These are phyloP conservation scores for Bicyclus anynana DNA, from an alignment of 1,140 invertebrate species.

Conservation along the genomic window DNA sequence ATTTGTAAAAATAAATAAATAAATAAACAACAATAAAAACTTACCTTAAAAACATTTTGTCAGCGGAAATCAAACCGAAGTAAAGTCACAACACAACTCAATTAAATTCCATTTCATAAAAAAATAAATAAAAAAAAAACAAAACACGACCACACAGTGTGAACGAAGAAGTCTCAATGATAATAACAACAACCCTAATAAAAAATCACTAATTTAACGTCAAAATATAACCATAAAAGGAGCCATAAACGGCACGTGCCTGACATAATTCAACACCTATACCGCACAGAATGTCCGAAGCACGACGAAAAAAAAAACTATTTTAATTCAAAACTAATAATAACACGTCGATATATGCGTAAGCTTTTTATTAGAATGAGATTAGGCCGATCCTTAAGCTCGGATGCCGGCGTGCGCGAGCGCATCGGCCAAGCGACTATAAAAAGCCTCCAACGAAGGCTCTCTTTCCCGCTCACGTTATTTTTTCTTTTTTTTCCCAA, in stretches of 20 bases:
- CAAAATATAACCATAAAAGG: conserved; percentile 65
- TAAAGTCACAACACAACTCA: conserved; percentile 42
- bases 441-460: conserved; percentile 62
- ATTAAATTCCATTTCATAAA: conserved; percentile 39
- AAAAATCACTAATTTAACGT: conserved; percentile 62
- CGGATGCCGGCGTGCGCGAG: conserved; percentile 68
- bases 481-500: conserved; percentile 60
- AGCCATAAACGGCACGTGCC: conserved; percentile 65
- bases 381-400: conserved; percentile 69
- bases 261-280: conserved; percentile 61
- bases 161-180: conserved; percentile 58
- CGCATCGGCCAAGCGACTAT: conserved; percentile 71
- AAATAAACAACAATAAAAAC: background rate
- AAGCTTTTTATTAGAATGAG: conserved; percentile 73
- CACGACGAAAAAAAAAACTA: conserved; percentile 49
- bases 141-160: conserved; percentile 69
- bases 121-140: conserved; percentile 33
- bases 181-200: conserved; percentile 61
- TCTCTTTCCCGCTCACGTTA: conserved; percentile 66
- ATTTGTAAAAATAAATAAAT: background rate
- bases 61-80: conserved; percentile 11
- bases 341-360: conserved; percentile 65
- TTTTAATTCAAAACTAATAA: conserved; percentile 52
- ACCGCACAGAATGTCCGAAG: conserved; percentile 45
- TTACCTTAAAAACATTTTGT: conserved; percentile 71